Conservation (phyloP, 2,888 invertebrate genomes). For the Lithophane semibrunnea region DNA sequence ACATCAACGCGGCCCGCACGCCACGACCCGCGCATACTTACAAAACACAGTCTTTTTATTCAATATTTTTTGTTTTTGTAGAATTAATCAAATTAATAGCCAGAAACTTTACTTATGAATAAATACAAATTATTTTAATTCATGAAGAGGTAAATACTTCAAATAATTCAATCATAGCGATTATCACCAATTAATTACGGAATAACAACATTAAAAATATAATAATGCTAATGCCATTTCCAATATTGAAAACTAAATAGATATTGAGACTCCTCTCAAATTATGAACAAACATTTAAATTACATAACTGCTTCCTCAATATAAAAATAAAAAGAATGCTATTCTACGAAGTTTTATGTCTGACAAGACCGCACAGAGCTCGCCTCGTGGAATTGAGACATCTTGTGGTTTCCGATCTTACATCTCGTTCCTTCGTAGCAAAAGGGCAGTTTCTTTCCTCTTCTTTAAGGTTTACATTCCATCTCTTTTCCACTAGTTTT, state of each 20-base stretch:
- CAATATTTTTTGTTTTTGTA: slow-evolving; percentile 26
- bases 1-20: slow-evolving; percentile 84
- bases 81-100: slow-evolving; percentile 2
- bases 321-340: slow-evolving; percentile 81
- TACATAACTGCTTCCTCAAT: slow-evolving; percentile 75
- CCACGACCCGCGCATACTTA: slow-evolving; percentile 64
- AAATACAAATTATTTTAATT: slow-evolving; percentile 6
- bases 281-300: slow-evolving; percentile 70
- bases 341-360: slow-evolving; percentile 86
- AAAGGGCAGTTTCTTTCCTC: slow-evolving; percentile 81
- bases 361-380: slow-evolving; percentile 89
- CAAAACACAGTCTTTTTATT: slow-evolving; percentile 55
- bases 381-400: slow-evolving; percentile 90
- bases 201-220: slow-evolving; percentile 17
- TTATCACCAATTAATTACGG: neutral
- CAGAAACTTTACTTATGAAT: slow-evolving; percentile 9
- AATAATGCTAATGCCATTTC: slow-evolving; percentile 14
- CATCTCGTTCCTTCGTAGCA: slow-evolving; percentile 82
- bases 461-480: slow-evolving; percentile 82
- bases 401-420: slow-evolving; percentile 90
- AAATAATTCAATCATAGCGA: neutral
- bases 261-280: slow-evolving; percentile 55
- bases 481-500: slow-evolving; percentile 85
- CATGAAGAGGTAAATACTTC: neutral
- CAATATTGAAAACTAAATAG: slow-evolving; percentile 39